Evolutionary conservation across 2,888 invertebrate species (phyloP).

Genomic region (Deilephila porcellus): DNA sequence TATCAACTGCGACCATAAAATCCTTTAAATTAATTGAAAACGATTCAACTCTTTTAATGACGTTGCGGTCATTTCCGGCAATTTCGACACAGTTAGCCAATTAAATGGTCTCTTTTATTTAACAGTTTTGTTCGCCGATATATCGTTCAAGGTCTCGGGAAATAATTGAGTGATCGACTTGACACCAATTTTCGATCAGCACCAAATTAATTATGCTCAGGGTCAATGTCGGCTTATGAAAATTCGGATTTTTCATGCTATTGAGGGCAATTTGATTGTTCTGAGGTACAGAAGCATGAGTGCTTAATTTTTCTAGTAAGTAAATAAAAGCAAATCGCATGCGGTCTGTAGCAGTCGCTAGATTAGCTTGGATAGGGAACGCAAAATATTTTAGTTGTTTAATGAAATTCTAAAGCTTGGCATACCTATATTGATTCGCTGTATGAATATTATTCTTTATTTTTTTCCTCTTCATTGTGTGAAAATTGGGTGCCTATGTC

Average conservation of each 20-base stretch:
- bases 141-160: constrained; percentile 14
- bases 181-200: constrained; percentile 10
- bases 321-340: background rate
- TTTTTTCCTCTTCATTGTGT: too few species aligned
- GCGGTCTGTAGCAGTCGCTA: too few species aligned
- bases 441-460: too few species aligned
- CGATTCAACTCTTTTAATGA: background rate
- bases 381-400: too few species aligned
- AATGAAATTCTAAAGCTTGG: too few species aligned
- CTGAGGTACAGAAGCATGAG: background rate
- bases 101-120: constrained; percentile 6
- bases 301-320: too few species aligned
- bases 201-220: constrained; percentile 9
- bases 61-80: background rate
- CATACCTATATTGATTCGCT: too few species aligned
- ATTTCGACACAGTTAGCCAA: background rate
- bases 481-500: too few species aligned
- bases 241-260: background rate
- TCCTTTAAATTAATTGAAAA: constrained; percentile 6
- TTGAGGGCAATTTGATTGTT: background rate
- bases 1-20: constrained; percentile 1
- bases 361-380: too few species aligned
- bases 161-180: constrained; percentile 12
- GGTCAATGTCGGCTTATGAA: background rate
- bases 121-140: background rate